These are phyloP conservation scores for Cydia amplana DNA, from an alignment of 1,140 invertebrate species.

Conservation along the genomic window DNA sequence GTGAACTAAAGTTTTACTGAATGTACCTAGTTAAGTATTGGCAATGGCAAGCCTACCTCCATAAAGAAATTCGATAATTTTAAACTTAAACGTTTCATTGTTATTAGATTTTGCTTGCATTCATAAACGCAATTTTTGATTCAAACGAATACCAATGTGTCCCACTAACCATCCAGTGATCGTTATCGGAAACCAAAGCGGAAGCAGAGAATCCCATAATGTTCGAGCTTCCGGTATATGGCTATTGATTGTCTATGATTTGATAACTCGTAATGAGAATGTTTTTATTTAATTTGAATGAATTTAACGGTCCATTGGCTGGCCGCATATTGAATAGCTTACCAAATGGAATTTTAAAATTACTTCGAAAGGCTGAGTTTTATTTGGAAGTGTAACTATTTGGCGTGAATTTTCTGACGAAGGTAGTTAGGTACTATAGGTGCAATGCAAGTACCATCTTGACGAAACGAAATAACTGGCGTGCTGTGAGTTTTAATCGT, in stretches of 20 bases:
- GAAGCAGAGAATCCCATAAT: slow-evolving; percentile 27
- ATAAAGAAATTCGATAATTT: no score
- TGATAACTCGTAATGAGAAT: slow-evolving; percentile 23
- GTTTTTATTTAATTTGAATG: slow-evolving; percentile 38
- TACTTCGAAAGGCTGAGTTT: background rate
- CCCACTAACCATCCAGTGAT: background rate
- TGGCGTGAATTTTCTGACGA: background rate
- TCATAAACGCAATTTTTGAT: background rate
- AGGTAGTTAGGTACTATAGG: no score
- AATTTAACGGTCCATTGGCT: slow-evolving; percentile 39
- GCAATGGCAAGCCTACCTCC: no score
- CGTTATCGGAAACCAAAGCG: slow-evolving; percentile 29
- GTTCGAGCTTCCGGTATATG: slow-evolving; percentile 15
- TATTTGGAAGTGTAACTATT: background rate
- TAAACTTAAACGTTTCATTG: no score
- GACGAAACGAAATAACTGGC: no score
- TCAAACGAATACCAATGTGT: background rate
- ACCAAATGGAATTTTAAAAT: background rate
- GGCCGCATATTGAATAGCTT: slow-evolving; percentile 32
- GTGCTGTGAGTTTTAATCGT: no score
- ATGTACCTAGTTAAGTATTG: no score
- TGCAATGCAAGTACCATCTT: no score
- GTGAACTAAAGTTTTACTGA: no score
- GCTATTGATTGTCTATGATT: slow-evolving; percentile 29
- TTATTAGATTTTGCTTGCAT: no score